A percentile compares a stretch with the other conserved stretches of the same genome.
phyloP scores from a whole-genome alignment of 1,140 invertebrate genomes.

The Sweltsa coloradensis region DNA sequence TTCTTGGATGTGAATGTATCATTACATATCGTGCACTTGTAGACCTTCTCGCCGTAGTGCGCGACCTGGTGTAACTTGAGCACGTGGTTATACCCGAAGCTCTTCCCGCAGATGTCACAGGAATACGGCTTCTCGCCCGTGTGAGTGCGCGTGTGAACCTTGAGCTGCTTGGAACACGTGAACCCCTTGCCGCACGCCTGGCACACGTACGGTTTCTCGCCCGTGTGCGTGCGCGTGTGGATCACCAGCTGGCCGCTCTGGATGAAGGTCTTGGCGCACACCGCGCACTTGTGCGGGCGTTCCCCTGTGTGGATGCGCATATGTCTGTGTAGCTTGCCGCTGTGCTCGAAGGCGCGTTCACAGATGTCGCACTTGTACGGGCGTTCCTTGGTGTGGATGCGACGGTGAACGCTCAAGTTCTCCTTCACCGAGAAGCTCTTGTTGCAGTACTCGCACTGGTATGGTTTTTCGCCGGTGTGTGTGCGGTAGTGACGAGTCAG shows the following conservation, averaged over 20 bases:
- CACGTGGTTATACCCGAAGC: constrained; percentile 48
- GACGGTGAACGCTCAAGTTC: constrained; percentile 80
- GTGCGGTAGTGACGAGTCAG: constrained; percentile 83
- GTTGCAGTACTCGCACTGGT: constrained; percentile 83
- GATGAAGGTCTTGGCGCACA: constrained; percentile 84
- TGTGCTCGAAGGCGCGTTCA: constrained; percentile 82
- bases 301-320: constrained; percentile 88
- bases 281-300: constrained; percentile 83
- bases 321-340: constrained; percentile 81
- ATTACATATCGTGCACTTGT: constrained; percentile 82
- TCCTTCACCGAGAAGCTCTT: constrained; percentile 88
- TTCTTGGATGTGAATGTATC: constrained; percentile 82
- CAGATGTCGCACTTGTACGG: constrained; percentile 81
- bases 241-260: constrained; percentile 78
- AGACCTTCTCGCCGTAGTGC: constrained; percentile 82
- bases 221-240: constrained; percentile 77
- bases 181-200: constrained; percentile 76
- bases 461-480: constrained; percentile 76
- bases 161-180: constrained; percentile 81
- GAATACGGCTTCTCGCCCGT: constrained; percentile 67
- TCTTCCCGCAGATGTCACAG: constrained; percentile 67
- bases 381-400: constrained; percentile 80
- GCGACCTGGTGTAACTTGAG: constrained; percentile 47
- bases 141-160: constrained; percentile 74
- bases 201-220: constrained; percentile 85